Evolutionary conservation across 2,797 vertebrate species (phyloP), one percentile per base, ranked within the genome.

Genomic region (Luscinia megarhynchos): DNA sequence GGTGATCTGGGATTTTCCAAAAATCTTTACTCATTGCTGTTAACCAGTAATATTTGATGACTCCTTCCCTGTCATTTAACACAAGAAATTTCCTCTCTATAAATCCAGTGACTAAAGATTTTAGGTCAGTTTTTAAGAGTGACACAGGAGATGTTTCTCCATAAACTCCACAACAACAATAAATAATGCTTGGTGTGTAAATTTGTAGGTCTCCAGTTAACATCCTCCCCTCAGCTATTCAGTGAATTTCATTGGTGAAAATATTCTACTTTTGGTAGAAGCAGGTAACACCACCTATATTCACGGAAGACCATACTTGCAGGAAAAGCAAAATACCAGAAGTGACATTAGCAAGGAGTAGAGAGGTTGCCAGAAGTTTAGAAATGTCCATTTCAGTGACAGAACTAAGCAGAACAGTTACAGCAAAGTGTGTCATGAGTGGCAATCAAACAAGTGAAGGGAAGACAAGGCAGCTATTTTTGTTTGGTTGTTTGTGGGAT

Each of bases 371-470:
- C 59, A 82, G 87, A 91, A 74, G 76, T 61, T 57, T 76, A 66
- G 50, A 58, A 96, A 84, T 64, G 68, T 67, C 45, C 22, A 13
- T 59, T 78, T 90, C 54, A 72, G 2, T 84, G 40, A 76, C 22
- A 13, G n/a, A 89, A 20, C 10, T n/a, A 69, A 96, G 40, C 54
- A 90, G 89, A 72, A 85, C 75, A 86, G 89, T 84, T 94, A 63
- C 40, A 92, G 66, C n/a, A 53, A 64, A 58, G n/a, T 64, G 29
- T 69, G 38, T 79, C 24, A 24, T 29, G 27, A 58, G 24, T 72
- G 23, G 22, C 40, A 83, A 46, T 45, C 40, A 68, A 66, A 53
- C 9, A 30, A n/a, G 63, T 57, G 70, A 84, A 79, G 15, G 53
- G 50, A 91, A 93, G 27, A 54, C 11, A 70, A 88, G 7, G 29